Evolutionary conservation across 92 coral and sea anemone genomes (phyloP).

Genomic region (Porites rus): DNA sequence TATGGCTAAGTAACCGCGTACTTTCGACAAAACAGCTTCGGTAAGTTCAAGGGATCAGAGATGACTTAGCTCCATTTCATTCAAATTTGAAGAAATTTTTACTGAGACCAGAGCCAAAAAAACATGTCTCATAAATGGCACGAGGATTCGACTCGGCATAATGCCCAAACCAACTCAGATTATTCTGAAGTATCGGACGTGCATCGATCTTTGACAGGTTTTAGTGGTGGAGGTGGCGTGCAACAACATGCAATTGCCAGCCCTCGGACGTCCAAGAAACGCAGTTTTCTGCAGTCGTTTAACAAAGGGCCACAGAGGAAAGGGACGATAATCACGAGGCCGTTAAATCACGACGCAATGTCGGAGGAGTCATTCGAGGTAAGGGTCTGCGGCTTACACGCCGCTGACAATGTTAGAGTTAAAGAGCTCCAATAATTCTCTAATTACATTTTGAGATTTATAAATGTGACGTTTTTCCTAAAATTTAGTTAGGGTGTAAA

Average conservation of each 20-base stretch:
- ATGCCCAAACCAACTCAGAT: constrained; percentile 15
- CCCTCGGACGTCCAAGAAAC: constrained; percentile 35
- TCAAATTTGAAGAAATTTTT: constrained; percentile 11
- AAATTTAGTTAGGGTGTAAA: too few relatives aligned
- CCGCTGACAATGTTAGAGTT: too few relatives aligned
- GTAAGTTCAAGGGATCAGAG: background rate
- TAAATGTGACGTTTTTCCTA: too few relatives aligned
- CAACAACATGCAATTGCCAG: constrained; percentile 34
- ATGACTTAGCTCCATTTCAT: constrained; percentile 12
- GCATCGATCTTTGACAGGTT: constrained; percentile 46
- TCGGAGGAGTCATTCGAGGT: constrained; percentile 39
- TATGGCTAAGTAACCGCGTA: constrained; percentile 30
- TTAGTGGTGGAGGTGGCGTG: constrained; percentile 2
- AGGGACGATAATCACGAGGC: constrained; percentile 40
- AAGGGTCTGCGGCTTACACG: background rate
- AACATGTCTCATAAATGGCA: constrained; percentile 37
- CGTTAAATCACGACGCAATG: constrained; percentile 30
- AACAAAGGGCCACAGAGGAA: constrained; percentile 32
- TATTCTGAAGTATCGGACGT: constrained; percentile 16
- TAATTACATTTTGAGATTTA: too few relatives aligned
- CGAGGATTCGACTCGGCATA: constrained; percentile 15
- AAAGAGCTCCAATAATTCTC: too few relatives aligned
- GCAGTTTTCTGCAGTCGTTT: constrained; percentile 32
- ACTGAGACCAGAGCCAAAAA: background rate
- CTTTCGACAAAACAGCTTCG: background rate